phyloP scores from a whole-genome alignment of 2,797 vertebrate species.

The Coregonus ussuriensis region DNA sequence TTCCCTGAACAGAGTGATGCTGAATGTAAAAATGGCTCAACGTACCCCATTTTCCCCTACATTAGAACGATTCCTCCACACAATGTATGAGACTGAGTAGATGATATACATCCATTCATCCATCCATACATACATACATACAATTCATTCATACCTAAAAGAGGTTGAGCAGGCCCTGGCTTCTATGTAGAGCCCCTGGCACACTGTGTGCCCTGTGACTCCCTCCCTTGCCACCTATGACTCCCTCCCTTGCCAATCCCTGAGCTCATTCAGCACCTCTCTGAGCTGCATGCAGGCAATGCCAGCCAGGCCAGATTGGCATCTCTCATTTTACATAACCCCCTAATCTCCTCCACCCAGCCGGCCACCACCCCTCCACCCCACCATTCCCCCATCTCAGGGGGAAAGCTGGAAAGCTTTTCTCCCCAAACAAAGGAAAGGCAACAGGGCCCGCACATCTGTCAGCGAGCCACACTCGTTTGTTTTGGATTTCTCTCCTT shows the following conservation, averaged over 20 bases:
- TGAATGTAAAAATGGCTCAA: too few relatives aligned
- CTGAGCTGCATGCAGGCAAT: slow-evolving; percentile 24
- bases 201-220: background rate
- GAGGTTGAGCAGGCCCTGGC: too few relatives aligned
- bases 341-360: slow-evolving; percentile 28
- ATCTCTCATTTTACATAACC: slow-evolving; percentile 57
- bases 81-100: too few relatives aligned
- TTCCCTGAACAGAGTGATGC: too few relatives aligned
- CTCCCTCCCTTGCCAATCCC: slow-evolving; percentile 6
- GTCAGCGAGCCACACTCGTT: slow-evolving; percentile 41
- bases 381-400: slow-evolving; percentile 2
- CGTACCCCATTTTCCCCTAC: too few relatives aligned
- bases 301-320: slow-evolving; percentile 30
- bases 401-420: slow-evolving; percentile 37
- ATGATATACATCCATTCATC: too few relatives aligned
- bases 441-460: slow-evolving; percentile 43
- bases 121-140: too few relatives aligned
- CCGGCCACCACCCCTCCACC: slow-evolving; percentile 12
- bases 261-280: background rate
- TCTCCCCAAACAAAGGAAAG: slow-evolving; percentile 53
- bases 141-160: too few relatives aligned
- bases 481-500: slow-evolving; percentile 56
- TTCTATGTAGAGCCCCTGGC: background rate
- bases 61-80: too few relatives aligned
- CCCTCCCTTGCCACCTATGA: background rate